These are phyloP conservation scores for Taphrorychus bicolor DNA, from an alignment of 2,888 invertebrate species.

Conservation along the genomic window DNA sequence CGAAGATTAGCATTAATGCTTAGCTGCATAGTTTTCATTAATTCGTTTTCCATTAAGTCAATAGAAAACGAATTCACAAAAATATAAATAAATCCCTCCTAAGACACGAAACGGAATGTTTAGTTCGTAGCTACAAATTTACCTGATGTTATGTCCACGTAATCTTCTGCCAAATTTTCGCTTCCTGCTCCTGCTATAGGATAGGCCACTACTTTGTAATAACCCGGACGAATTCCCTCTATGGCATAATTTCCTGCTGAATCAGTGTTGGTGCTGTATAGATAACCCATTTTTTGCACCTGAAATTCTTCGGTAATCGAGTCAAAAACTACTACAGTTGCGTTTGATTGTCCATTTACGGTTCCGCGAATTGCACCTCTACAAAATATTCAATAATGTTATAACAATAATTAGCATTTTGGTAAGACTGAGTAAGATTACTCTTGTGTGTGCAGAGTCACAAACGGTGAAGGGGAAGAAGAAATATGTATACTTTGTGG, in stretches of 20 bases:
- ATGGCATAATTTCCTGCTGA: constrained; percentile 19
- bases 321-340: constrained; percentile 9
- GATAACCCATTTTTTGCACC: constrained; percentile 17
- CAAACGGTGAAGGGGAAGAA: too few species aligned
- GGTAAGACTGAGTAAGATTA: too few species aligned
- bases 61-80: not conserved
- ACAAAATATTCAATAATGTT: not conserved
- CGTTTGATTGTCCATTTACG: constrained; percentile 17
- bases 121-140: too few species aligned
- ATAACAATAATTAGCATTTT: not conserved
- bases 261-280: constrained; percentile 24
- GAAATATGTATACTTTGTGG: too few species aligned
- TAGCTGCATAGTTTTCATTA: too few species aligned
- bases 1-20: too few species aligned
- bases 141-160: constrained; percentile 11
- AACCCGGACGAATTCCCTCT: constrained; percentile 25
- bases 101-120: too few species aligned
- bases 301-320: constrained; percentile 24
- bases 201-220: constrained; percentile 22
- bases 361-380: constrained; percentile 22
- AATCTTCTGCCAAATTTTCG: constrained; percentile 6
- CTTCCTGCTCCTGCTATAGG: constrained; percentile 28
- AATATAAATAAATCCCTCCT: not conserved
- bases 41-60: too few species aligned
- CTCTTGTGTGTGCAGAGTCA: too few species aligned